Conservation (phyloP, 2,113 vertebrate genomes). For the Cromileptes altivelis region DNA sequence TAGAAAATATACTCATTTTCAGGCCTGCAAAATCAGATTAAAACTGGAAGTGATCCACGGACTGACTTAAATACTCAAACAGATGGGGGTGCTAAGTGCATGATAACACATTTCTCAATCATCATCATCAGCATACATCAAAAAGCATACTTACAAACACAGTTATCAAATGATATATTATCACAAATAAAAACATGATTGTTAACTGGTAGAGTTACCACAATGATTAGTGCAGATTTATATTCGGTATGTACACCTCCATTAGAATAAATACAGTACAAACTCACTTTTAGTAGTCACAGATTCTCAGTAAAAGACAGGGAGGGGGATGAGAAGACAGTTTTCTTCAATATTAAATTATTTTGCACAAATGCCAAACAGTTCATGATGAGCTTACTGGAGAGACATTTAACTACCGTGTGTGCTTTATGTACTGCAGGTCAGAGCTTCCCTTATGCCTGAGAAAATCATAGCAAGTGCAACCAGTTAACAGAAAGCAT, state of each 20-base stretch:
- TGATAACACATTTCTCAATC: conserved; percentile 65
- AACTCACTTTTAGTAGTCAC: conserved; percentile 72
- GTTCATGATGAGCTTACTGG: conserved; percentile 35
- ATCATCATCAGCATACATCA: conserved; percentile 65
- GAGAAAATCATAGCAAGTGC: conserved; percentile 67
- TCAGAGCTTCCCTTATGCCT: conserved; percentile 50
- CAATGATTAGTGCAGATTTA: conserved; percentile 80
- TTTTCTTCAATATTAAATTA: conserved; percentile 30
- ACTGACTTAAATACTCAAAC: conserved; percentile 65
- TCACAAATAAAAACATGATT: conserved; percentile 77
- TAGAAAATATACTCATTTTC: conserved; percentile 83
- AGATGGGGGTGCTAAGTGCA: conserved; percentile 57
- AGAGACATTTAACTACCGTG: conserved; percentile 48
- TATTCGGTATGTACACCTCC: conserved; percentile 75
- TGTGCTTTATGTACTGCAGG: conserved; percentile 46
- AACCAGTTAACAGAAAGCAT: conserved; percentile 58
- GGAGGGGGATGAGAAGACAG: conserved; percentile 17
- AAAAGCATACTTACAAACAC: conserved; percentile 73
- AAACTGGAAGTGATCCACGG: conserved; percentile 56
- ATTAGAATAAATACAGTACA: conserved; percentile 76
- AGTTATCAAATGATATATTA: conserved; percentile 65
- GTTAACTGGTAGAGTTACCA: conserved; percentile 65
- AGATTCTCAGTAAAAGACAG: conserved; percentile 79
- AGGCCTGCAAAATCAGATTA: conserved; percentile 73
- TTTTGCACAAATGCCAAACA: conserved; percentile 59